phyloP scores from a whole-genome alignment of 2,797 vertebrate species.

The Premnoplex brunnescens region DNA sequence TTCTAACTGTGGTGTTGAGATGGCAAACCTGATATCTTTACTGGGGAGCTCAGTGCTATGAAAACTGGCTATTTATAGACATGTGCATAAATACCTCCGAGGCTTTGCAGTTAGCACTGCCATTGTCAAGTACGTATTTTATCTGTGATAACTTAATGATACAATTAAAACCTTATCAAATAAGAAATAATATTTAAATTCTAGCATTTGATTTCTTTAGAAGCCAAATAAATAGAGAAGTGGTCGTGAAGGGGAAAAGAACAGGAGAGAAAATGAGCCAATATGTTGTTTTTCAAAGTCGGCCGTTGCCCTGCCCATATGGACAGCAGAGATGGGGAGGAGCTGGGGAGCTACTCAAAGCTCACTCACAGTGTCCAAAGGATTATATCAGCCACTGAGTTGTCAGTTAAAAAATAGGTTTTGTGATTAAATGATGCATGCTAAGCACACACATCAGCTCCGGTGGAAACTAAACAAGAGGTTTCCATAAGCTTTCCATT shows the following conservation, averaged over 20 bases:
- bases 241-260: not conserved
- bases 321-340: not conserved
- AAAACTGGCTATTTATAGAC: not conserved
- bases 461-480: not conserved
- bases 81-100: accelerated
- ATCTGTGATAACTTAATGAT: not conserved
- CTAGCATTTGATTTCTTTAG: not conserved
- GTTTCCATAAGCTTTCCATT: not conserved
- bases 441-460: not conserved
- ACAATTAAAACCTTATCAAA: not conserved
- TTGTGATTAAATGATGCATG: not conserved
- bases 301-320: not conserved
- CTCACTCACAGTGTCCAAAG: not conserved
- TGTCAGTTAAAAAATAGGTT: not conserved
- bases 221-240: not conserved
- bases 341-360: not conserved
- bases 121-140: not conserved
- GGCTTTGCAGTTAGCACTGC: not conserved
- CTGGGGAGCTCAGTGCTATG: not conserved
- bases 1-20: not conserved
- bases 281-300: not conserved
- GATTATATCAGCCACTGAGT: not conserved
- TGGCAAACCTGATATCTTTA: not conserved
- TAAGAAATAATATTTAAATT: not conserved
- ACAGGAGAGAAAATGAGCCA: not conserved